A percentile compares a stretch with the other conserved stretches of the same genome.
Conservation (phyloP, 2,888 invertebrate species). For the Brachyptera risi region DNA sequence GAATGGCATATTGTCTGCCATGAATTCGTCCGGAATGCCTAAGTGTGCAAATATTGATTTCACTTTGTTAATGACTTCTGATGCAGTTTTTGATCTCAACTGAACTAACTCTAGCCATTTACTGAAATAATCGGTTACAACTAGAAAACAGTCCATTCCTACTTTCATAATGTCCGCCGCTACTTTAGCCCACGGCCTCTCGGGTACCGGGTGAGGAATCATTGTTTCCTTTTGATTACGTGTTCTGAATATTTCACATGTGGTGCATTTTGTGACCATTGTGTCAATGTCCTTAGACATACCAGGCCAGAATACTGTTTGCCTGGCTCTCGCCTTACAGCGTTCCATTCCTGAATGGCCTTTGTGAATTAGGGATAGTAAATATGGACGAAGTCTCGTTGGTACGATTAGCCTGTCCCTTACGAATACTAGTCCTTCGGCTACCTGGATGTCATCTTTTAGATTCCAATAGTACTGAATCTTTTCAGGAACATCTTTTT, state of each 20-base stretch:
- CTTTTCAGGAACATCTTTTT: not conserved
- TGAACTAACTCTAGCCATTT: constrained; percentile 19
- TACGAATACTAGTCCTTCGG: constrained; percentile 14
- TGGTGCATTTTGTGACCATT: constrained; percentile 16
- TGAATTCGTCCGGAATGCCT: not conserved
- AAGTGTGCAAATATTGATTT: constrained; percentile 8
- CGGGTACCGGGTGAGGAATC: constrained; percentile 14
- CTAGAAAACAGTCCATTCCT: not conserved
- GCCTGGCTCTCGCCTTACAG: not conserved
- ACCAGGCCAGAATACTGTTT: constrained; percentile 13
- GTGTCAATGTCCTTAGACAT: constrained; percentile 37
- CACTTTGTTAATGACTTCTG: not conserved
- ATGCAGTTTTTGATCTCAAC: constrained; percentile 1
- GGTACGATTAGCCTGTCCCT: constrained; percentile 17
- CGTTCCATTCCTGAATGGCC: constrained; percentile 17
- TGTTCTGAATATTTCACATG: constrained; percentile 6
- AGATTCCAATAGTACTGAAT: constrained; percentile 8
- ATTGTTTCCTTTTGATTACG: constrained; percentile 1
- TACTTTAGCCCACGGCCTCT: constrained; percentile 9
- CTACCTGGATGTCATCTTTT: not conserved
- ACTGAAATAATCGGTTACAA: constrained; percentile 9
- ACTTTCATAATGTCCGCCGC: constrained; percentile 9
- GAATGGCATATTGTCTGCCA: constrained; percentile 8
- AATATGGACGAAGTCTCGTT: not conserved
- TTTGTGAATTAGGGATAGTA: constrained; percentile 15